These are phyloP conservation scores for Hydropotes inermis DNA, from an alignment of 2,113 vertebrate species.

Conservation along the genomic window DNA sequence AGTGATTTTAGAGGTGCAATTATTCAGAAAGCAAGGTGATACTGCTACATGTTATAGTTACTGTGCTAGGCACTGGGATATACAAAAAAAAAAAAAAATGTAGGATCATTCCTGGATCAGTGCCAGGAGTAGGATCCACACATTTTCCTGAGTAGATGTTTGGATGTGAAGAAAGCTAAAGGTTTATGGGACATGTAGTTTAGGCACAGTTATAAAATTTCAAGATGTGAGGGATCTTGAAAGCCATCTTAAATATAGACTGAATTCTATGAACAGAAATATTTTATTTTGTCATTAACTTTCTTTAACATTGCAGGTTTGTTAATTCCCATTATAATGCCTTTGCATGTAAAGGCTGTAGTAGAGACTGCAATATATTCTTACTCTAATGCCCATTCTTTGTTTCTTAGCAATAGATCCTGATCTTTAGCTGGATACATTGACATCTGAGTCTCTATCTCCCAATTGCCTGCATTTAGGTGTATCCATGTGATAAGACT, in stretches of 20 bases:
- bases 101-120: not conserved
- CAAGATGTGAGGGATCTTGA: not conserved
- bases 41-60: not conserved
- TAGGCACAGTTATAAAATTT: not conserved
- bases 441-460: not conserved
- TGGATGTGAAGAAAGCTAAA: not conserved
- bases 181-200: not conserved
- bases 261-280: not conserved
- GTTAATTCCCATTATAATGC: not conserved
- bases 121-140: not conserved
- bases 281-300: not conserved
- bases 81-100: not conserved
- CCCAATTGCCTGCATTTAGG: not conserved
- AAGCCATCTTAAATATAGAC: not conserved
- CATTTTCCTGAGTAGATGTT: not conserved
- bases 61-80: not conserved
- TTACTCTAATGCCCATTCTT: not conserved
- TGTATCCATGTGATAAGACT: not conserved
- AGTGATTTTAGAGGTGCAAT: not conserved
- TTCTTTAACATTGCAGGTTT: not conserved
- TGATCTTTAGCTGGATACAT: not conserved
- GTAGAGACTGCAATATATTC: not conserved
- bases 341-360: not conserved
- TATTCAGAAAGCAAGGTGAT: not conserved
- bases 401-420: not conserved